phyloP scores from a whole-genome alignment of 1,140 invertebrate species.

The Danaus plexippus region DNA sequence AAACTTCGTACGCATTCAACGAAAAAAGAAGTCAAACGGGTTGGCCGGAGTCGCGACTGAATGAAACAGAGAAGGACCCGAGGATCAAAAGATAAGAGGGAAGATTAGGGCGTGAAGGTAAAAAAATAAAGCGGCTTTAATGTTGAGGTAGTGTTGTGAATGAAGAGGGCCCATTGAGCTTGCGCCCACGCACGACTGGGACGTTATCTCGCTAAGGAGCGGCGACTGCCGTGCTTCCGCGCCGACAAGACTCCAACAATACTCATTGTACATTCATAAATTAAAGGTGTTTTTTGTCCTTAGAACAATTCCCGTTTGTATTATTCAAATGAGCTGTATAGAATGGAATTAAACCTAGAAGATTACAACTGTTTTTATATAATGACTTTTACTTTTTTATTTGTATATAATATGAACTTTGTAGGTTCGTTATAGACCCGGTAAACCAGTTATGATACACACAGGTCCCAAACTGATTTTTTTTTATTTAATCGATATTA shows the following conservation, averaged over 20 bases:
- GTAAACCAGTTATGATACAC: no score
- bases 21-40: constrained; percentile 66
- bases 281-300: constrained; percentile 46
- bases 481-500: no score
- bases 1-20: constrained; percentile 64
- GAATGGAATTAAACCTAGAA: constrained; percentile 43
- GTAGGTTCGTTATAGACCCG: no score
- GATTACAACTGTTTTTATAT: constrained; percentile 25
- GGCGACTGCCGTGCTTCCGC: constrained; percentile 26
- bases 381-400: no score
- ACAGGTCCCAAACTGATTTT: no score
- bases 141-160: constrained; percentile 66
- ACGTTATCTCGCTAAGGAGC: constrained; percentile 32
- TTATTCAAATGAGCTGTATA: constrained; percentile 53
- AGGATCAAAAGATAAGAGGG: constrained; percentile 64
- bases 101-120: constrained; percentile 57
- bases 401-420: no score
- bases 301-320: constrained; percentile 42
- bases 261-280: constrained; percentile 48
- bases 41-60: constrained; percentile 59
- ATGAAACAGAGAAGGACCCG: constrained; percentile 65
- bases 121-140: constrained; percentile 67
- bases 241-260: constrained; percentile 35
- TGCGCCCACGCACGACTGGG: constrained; percentile 53
- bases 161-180: constrained; percentile 65